Evolutionary conservation across 2,888 invertebrate genomes (phyloP).

Genomic region (Cheilosia vernalis): DNA sequence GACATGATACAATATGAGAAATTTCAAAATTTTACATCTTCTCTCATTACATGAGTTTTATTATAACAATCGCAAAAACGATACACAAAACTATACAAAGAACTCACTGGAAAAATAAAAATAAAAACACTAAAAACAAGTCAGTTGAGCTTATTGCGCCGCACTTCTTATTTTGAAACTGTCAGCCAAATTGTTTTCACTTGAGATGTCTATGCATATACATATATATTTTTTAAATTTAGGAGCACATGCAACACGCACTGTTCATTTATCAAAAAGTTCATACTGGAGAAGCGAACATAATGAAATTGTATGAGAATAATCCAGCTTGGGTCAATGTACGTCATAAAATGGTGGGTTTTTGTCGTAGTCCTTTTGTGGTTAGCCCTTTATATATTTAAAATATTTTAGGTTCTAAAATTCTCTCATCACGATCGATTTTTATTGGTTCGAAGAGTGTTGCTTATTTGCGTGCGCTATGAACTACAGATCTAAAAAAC

Average conservation of each 20-base stretch:
- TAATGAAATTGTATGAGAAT: too few species aligned
- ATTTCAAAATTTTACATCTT: slow-evolving; percentile 47
- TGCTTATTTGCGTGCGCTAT: too few species aligned
- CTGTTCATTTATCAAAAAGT: too few species aligned
- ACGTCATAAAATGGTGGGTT: too few species aligned
- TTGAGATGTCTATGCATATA: not conserved
- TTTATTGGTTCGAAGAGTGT: too few species aligned
- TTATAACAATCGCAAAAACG: slow-evolving; percentile 1
- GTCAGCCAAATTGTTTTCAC: not conserved
- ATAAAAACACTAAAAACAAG: not conserved
- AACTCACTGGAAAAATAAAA: slow-evolving; percentile 1
- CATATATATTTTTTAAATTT: not conserved
- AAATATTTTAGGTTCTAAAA: too few species aligned
- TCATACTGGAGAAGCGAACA: too few species aligned
- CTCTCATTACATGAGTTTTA: not conserved
- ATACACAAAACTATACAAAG: slow-evolving; percentile 11
- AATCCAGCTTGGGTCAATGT: too few species aligned
- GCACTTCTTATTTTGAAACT: slow-evolving; percentile 43
- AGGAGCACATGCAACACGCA: not conserved
- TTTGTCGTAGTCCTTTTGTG: too few species aligned
- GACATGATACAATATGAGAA: slow-evolving; percentile 48
- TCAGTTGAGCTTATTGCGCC: not conserved
- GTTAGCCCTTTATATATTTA: too few species aligned
- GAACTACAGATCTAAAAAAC: too few species aligned
- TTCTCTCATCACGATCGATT: too few species aligned